phyloP scores from a whole-genome alignment of 1,140 invertebrate species.

The Panulirus ornatus region DNA sequence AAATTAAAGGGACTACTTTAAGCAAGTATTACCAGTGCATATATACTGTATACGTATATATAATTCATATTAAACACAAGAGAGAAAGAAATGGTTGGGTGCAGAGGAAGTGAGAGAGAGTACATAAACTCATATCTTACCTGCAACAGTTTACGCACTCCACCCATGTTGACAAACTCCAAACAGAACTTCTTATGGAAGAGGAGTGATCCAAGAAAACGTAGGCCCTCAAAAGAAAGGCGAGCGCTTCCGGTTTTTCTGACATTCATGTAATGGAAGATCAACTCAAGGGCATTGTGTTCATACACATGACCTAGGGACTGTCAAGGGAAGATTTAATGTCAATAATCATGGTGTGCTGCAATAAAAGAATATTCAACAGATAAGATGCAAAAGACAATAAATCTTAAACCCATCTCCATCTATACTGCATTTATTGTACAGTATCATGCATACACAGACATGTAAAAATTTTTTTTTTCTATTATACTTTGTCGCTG shows the following conservation, averaged over 20 bases:
- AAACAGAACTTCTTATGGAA: constrained; percentile 99
- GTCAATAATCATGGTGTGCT: background rate
- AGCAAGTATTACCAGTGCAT: too few species aligned
- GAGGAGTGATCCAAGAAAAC: constrained; percentile 94
- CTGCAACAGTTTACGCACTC: constrained; percentile 82
- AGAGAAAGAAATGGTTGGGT: too few species aligned
- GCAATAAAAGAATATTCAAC: too few species aligned
- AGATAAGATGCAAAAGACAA: background rate
- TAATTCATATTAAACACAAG: too few species aligned
- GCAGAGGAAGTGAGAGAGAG: too few species aligned
- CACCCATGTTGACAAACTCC: constrained; percentile 93
- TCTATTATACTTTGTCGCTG: too few species aligned
- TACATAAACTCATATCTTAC: too few species aligned
- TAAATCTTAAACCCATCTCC: background rate
- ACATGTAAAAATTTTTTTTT: background rate
- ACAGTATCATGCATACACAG: background rate
- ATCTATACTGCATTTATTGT: background rate
- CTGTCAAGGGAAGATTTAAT: constrained; percentile 80
- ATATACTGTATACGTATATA: too few species aligned
- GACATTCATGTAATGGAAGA: constrained; percentile 94
- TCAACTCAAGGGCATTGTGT: constrained; percentile 91
- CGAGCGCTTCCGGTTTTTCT: constrained; percentile 92
- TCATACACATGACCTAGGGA: constrained; percentile 95
- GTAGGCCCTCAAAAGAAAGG: constrained; percentile 95
- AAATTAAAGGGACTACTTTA: too few species aligned